Evolutionary conservation across 2,888 invertebrate species (phyloP), one percentile per base, ranked within the genome.

Genomic region (Desoria tigrina): DNA sequence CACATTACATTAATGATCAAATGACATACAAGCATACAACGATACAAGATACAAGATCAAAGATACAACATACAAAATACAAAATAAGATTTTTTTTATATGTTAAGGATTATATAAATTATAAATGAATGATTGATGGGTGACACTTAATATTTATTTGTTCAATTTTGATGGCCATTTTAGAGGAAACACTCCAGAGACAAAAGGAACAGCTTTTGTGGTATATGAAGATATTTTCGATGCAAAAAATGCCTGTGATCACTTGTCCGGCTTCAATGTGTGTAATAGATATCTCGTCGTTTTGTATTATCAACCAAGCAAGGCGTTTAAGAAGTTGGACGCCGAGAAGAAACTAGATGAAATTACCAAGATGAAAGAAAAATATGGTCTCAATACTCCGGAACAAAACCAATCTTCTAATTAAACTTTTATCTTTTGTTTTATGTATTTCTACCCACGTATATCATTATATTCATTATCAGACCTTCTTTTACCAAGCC

Each of bases 221-320:
- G 95, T 99, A 0, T 99, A 97, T 81, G 99, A 99, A 83, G 99
- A 99, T 79, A 99, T 99, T 78, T 99, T 99, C 84, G 99, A 99
- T 85, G 99, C 99, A 0, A 99, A 99, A 82, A 98, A 98, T 84
- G 99, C 99, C 2, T 99, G 99, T 82, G 99, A 99, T 81, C 98
- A 99, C 82, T 83, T 99, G 61, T 96, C 96, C 62, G 99, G 99
- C 9, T 99, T 99, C 81, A 99, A 99, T 81, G 98, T 99, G 32
- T 98, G 98, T 80, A 98, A 98, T 81, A 85, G 99, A 77, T 99
- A 99, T 80, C 84, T 99, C 39, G 98, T 99, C n/a, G 98, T 99
- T 1, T 83, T 99, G 7, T 99, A 99, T 81, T 99, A 98, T 81
- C 96, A 99, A 83, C 90, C 92, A 37, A 93, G 90, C 78, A 94